Conservation (phyloP, 2,888 invertebrate genomes). For the Lottia gigantea region DNA sequence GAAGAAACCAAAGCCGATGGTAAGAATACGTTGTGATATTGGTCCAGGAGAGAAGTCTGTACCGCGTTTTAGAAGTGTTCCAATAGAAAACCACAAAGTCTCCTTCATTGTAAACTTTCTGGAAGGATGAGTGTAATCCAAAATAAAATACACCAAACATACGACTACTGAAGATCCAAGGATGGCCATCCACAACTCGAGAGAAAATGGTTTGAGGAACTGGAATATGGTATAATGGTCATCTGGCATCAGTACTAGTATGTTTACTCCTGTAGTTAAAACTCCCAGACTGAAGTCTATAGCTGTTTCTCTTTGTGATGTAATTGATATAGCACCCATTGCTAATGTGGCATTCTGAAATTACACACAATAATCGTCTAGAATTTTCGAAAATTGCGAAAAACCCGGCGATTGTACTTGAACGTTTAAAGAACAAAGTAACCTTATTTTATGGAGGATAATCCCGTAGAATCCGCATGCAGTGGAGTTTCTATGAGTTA, state of each 20-base stretch:
- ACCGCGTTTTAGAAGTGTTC: slow-evolving; percentile 55
- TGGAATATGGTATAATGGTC: slow-evolving; percentile 55
- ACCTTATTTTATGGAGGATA: no score
- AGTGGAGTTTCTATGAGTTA: no score
- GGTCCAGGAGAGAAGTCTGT: slow-evolving; percentile 55
- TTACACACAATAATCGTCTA: neutral
- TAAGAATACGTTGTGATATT: slow-evolving; percentile 54
- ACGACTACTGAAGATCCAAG: slow-evolving; percentile 48
- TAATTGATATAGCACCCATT: slow-evolving; percentile 60
- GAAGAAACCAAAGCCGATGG: slow-evolving; percentile 58
- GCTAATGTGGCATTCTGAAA: slow-evolving; percentile 56
- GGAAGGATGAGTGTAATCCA: slow-evolving; percentile 47
- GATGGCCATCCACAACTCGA: slow-evolving; percentile 59
- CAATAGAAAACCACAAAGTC: slow-evolving; percentile 51
- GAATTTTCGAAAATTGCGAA: no score
- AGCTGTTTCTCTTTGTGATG: slow-evolving; percentile 49
- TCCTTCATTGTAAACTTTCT: slow-evolving; percentile 52
- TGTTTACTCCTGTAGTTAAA: slow-evolving; percentile 54
- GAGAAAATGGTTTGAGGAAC: slow-evolving; percentile 56
- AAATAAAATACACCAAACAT: slow-evolving; percentile 44
- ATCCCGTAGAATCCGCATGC: no score
- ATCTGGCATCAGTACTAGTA: slow-evolving; percentile 50
- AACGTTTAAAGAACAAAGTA: no score
- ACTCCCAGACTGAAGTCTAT: slow-evolving; percentile 60
- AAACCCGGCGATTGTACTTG: no score